Percentiles rank a stretch among this genome's conserved stretches.
Evolutionary conservation across 2,113 vertebrate species (phyloP).

Genomic region (Caranx ignobilis): DNA sequence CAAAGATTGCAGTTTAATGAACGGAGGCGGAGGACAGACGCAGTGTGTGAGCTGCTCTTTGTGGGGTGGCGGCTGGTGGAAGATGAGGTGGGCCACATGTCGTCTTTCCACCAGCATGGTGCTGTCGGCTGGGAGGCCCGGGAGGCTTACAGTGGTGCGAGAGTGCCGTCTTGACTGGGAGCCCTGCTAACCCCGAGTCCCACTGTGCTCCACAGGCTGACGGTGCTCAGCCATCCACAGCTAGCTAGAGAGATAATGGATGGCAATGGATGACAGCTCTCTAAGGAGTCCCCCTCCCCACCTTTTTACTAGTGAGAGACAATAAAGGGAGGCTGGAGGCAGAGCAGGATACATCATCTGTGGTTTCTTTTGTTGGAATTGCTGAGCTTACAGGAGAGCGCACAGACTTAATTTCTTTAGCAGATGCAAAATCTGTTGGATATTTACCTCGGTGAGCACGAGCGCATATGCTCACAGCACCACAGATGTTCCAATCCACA

Average conservation of each 20-base stretch:
- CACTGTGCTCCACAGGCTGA: constrained; percentile 56
- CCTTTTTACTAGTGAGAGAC: constrained; percentile 25
- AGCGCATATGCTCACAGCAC: not conserved
- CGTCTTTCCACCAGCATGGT: constrained; percentile 43
- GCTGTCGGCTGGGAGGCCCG: constrained; percentile 37
- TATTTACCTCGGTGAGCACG: constrained; percentile 1
- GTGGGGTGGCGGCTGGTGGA: constrained; percentile 21
- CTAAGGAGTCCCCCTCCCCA: constrained; percentile 35
- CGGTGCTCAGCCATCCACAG: constrained; percentile 66
- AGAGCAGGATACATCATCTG: constrained; percentile 37
- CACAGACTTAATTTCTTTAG: not conserved
- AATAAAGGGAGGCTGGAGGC: constrained; percentile 25
- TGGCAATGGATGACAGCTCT: constrained; percentile 71
- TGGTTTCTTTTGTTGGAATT: constrained; percentile 30
- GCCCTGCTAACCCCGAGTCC: constrained; percentile 49
- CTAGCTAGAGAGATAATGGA: constrained; percentile 69
- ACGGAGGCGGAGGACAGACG: constrained; percentile 4
- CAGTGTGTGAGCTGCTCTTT: constrained; percentile 23
- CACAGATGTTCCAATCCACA: constrained; percentile 24
- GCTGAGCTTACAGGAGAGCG: not conserved
- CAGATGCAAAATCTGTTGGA: constrained; percentile 8
- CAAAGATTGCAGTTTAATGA: constrained; percentile 30
- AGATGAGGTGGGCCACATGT: not conserved
- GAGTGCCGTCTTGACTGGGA: constrained; percentile 40
- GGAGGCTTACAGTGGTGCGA: constrained; percentile 34